These are phyloP conservation scores for Emydoidea blandingii DNA, from an alignment of 2,797 vertebrate species.

Conservation along the genomic window DNA sequence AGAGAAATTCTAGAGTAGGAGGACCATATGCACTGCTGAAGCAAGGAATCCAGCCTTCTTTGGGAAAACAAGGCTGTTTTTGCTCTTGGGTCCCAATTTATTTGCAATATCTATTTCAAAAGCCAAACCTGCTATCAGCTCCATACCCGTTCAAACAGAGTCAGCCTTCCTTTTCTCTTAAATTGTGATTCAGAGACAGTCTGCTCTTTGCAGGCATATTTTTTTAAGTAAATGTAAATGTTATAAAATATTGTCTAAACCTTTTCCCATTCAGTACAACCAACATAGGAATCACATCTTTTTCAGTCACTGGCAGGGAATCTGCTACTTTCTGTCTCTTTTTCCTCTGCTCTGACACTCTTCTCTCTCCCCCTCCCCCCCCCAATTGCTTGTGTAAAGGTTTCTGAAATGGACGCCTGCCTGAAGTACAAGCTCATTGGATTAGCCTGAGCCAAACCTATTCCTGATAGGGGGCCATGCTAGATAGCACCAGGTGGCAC, in stretches of 20 bases:
- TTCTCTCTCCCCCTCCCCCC: background rate
- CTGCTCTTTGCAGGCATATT: background rate
- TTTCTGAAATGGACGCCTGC: background rate
- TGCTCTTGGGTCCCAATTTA: fast-evolving
- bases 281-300: background rate
- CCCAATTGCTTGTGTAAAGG: background rate
- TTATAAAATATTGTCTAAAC: background rate
- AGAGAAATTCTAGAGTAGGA: background rate
- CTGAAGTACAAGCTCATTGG: background rate
- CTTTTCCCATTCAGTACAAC: background rate
- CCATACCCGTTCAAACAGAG: background rate
- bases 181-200: background rate
- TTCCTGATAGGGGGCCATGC: background rate
- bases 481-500: background rate
- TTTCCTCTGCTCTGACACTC: background rate
- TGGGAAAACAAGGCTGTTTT: fast-evolving
- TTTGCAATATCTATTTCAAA: fast-evolving
- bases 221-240: background rate
- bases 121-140: background rate
- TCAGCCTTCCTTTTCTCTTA: background rate
- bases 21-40: fast-evolving
- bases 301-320: background rate
- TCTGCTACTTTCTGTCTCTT: background rate
- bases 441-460: background rate
- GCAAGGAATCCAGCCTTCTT: fast-evolving